phyloP scores from a whole-genome alignment of 2,888 invertebrate genomes.

The Tenthredo mesomela region DNA sequence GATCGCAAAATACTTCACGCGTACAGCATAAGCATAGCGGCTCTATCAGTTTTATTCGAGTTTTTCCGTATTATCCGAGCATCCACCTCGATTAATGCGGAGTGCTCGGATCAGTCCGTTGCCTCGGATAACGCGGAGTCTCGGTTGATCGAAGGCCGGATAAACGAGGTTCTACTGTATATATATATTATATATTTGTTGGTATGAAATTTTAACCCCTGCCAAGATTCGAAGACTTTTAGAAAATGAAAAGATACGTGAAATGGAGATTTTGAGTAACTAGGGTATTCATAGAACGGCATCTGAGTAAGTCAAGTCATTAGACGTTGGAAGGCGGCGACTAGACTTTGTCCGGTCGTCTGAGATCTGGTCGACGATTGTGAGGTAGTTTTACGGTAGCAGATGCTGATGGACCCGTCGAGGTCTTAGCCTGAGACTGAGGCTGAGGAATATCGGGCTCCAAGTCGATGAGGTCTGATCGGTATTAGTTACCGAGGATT shows the following conservation, averaged over 20 bases:
- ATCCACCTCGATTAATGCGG: too few species aligned
- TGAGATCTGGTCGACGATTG: conserved; percentile 38
- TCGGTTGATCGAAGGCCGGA: too few species aligned
- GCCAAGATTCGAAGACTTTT: too few species aligned
- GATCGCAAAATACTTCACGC: too few species aligned
- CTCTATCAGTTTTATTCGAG: too few species aligned
- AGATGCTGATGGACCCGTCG: conserved; percentile 29
- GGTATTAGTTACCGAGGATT: conserved; percentile 71
- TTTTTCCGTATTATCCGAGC: too few species aligned
- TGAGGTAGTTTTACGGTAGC: conserved; percentile 48
- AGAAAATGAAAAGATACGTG: background rate
- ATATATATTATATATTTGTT: background rate
- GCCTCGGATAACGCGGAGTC: too few species aligned
- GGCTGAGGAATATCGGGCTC: background rate
- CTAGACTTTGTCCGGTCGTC: background rate
- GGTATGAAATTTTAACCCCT: too few species aligned
- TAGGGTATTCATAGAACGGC: background rate
- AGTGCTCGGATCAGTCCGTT: too few species aligned
- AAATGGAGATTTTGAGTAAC: background rate
- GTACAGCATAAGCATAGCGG: too few species aligned
- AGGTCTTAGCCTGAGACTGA: background rate
- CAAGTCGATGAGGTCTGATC: conserved; percentile 62
- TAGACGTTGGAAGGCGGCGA: conserved; percentile 13
- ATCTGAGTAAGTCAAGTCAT: conserved; percentile 30
- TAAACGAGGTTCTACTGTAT: too few species aligned